Percentiles rank a stretch among this genome's conserved stretches.
Conservation (phyloP, 2,113 vertebrate species). For the Syngnathus floridae region DNA sequence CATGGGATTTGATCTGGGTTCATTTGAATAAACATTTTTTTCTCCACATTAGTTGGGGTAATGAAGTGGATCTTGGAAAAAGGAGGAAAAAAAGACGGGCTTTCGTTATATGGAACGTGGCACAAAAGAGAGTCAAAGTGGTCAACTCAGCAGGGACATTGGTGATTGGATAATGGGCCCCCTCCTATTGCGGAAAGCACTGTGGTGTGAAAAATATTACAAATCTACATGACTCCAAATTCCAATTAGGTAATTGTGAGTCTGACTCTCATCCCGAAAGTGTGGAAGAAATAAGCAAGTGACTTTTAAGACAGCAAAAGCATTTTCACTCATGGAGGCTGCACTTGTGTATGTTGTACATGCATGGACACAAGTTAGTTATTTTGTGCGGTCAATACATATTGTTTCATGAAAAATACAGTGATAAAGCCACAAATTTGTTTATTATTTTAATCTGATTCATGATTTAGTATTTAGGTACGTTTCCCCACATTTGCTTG, state of each 20-base stretch:
- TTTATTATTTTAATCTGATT: too few relatives aligned
- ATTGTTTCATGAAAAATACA: too few relatives aligned
- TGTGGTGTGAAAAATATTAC: background rate
- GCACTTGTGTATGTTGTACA: background rate
- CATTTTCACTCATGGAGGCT: background rate
- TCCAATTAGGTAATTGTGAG: background rate
- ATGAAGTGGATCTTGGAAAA: constrained; percentile 66
- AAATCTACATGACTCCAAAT: background rate
- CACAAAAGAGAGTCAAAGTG: constrained; percentile 48
- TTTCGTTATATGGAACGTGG: constrained; percentile 51
- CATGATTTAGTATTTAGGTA: too few relatives aligned
- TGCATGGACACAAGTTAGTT: too few relatives aligned
- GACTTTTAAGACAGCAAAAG: background rate
- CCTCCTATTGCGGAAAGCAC: constrained; percentile 15
- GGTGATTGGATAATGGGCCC: constrained; percentile 50
- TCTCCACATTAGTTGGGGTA: constrained; percentile 64
- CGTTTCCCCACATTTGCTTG: too few relatives aligned
- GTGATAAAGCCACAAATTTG: too few relatives aligned
- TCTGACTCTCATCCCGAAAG: background rate
- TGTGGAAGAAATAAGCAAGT: background rate
- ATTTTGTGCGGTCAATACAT: too few relatives aligned
- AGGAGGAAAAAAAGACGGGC: constrained; percentile 35
- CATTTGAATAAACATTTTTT: constrained; percentile 69
- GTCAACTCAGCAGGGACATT: constrained; percentile 53
- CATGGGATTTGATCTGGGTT: constrained; percentile 52